These are phyloP conservation scores for Tiliacea citrago DNA, from an alignment of 2,888 invertebrate genomes.

Conservation along the genomic window DNA sequence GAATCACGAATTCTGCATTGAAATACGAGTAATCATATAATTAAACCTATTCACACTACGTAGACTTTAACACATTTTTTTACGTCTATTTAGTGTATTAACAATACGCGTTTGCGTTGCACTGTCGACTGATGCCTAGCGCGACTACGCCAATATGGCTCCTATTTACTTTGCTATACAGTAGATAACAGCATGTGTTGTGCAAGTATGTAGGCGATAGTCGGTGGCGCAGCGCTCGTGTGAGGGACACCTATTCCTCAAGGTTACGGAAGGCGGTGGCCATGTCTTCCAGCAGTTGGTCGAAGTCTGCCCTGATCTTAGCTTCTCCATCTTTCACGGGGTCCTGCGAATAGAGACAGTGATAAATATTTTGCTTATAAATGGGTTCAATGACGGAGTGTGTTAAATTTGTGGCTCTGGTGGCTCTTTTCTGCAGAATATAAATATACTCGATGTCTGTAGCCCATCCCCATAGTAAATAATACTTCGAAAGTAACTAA, in stretches of 20 bases:
- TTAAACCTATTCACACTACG: slow-evolving; percentile 78
- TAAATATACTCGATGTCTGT: too few relatives aligned
- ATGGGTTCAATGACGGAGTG: neutral
- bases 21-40: slow-evolving; percentile 75
- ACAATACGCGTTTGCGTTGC: slow-evolving; percentile 65
- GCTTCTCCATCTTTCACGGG: slow-evolving; percentile 99
- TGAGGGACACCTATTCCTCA: slow-evolving; percentile 94
- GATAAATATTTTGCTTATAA: slow-evolving; percentile 3
- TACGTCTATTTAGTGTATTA: slow-evolving; percentile 73
- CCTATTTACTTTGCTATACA: neutral
- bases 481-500: too few relatives aligned
- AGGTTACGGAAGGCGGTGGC: slow-evolving; percentile 99
- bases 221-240: neutral
- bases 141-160: slow-evolving; percentile 49
- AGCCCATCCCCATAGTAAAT: too few relatives aligned
- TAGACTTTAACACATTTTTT: slow-evolving; percentile 71
- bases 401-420: too few relatives aligned
- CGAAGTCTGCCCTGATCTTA: slow-evolving; percentile 99
- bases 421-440: too few relatives aligned
- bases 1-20: slow-evolving; percentile 74
- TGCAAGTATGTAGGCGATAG: slow-evolving; percentile 35
- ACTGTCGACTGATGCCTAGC: slow-evolving; percentile 19
- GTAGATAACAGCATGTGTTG: slow-evolving; percentile 39
- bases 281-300: slow-evolving; percentile 99
- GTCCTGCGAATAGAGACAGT: slow-evolving; percentile 91